These are phyloP conservation scores for Tetrao urogallus DNA, from an alignment of 2,113 vertebrate species.

Conservation along the genomic window DNA sequence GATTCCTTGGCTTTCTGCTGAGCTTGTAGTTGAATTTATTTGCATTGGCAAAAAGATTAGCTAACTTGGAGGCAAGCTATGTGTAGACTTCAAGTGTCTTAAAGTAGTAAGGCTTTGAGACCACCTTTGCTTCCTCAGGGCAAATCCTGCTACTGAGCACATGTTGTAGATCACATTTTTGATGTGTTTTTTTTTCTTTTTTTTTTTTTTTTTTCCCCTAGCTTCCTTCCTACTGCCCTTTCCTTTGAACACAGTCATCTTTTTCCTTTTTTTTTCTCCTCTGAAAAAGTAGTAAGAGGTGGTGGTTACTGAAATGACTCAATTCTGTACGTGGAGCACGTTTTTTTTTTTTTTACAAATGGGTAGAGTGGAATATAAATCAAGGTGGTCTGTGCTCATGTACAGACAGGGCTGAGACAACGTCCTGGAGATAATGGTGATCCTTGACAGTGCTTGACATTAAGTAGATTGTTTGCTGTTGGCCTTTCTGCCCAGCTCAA, in stretches of 20 bases:
- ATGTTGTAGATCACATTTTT: background rate
- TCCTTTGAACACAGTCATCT: background rate
- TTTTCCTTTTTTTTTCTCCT: too few relatives aligned
- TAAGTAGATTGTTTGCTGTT: background rate
- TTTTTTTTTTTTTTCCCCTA: background rate
- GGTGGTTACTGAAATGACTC: background rate
- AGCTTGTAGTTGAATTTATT: conserved; percentile 24
- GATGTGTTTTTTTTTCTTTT: background rate
- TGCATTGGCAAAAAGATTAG: background rate
- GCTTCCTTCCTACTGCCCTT: background rate
- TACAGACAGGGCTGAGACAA: background rate
- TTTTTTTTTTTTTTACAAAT: background rate
- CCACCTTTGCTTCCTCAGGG: background rate
- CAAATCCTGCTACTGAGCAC: background rate
- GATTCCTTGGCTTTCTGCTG: conserved; percentile 4
- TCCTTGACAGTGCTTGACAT: background rate
- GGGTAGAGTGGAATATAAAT: background rate
- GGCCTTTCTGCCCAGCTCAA: background rate
- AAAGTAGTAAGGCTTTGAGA: background rate
- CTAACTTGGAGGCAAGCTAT: background rate
- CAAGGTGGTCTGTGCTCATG: background rate
- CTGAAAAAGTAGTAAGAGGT: background rate
- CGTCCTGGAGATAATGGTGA: background rate
- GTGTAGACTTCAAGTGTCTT: background rate
- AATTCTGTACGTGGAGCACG: background rate